These are phyloP conservation scores for Zosterops pallidus DNA, from an alignment of 2,113 vertebrate species.

Conservation along the genomic window DNA sequence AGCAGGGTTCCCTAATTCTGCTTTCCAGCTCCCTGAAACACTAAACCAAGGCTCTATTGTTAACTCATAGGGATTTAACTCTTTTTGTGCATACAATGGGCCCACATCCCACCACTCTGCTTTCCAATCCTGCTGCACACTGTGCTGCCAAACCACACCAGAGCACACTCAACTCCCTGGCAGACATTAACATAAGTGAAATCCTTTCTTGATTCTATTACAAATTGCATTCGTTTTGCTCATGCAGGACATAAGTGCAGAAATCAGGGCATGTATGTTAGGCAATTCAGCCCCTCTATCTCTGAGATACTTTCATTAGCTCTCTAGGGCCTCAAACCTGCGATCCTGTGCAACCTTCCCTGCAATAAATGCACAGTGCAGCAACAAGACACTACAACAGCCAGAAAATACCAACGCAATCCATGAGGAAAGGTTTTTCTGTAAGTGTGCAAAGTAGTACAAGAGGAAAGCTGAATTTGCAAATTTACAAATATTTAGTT, in stretches of 20 bases:
- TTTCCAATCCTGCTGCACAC: not conserved
- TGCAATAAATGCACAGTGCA: not conserved
- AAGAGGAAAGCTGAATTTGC: not conserved
- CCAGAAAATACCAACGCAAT: not conserved
- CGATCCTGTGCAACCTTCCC: not conserved
- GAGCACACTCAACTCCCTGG: not conserved
- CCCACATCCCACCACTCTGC: not conserved
- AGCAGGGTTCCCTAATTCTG: not conserved
- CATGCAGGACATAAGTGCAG: not conserved
- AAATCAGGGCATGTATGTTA: fast-evolving
- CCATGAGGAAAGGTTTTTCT: not conserved
- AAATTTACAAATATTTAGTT: not conserved
- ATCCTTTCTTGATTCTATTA: not conserved
- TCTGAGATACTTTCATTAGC: not conserved
- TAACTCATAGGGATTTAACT: not conserved
- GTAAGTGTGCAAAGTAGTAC: not conserved
- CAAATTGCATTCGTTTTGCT: not conserved
- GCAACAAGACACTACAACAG: not conserved
- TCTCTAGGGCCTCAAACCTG: not conserved
- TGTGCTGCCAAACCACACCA: not conserved
- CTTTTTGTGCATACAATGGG: no score
- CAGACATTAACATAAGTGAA: not conserved
- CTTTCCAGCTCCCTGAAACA: not conserved
- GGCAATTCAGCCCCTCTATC: not conserved
- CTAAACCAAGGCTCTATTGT: not conserved